These are phyloP conservation scores for Emydura subglobosa DNA, from an alignment of 2,113 vertebrate species.

Conservation along the genomic window DNA sequence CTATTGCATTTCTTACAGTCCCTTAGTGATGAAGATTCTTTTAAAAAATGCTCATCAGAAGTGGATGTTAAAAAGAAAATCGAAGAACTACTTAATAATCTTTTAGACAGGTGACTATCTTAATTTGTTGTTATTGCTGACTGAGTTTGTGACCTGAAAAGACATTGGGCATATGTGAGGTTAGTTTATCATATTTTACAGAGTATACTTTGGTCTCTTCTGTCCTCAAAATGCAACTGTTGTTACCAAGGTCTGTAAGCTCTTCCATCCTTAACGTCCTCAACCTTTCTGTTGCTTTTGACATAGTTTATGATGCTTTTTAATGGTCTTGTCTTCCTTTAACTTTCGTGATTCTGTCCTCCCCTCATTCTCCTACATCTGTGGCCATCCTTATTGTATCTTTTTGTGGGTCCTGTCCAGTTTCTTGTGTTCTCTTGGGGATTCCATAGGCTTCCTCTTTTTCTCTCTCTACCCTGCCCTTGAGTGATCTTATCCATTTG, in stretches of 20 bases:
- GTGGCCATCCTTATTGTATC: too few relatives aligned
- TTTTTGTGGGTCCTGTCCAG: background rate
- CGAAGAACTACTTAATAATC: conserved; percentile 82
- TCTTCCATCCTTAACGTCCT: background rate
- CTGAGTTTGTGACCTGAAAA: background rate
- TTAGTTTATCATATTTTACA: background rate
- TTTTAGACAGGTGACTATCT: conserved; percentile 84
- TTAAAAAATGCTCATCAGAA: conserved; percentile 87
- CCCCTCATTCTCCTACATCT: background rate
- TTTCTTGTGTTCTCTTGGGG: background rate
- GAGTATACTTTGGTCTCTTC: background rate
- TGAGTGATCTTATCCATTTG: background rate
- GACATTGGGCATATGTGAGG: accelerated
- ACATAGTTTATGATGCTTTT: background rate
- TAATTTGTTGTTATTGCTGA: background rate
- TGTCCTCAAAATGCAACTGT: background rate
- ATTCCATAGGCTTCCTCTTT: background rate
- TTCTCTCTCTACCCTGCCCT: background rate
- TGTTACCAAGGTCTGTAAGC: background rate
- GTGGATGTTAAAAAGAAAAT: conserved; percentile 84
- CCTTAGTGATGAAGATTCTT: conserved; percentile 93
- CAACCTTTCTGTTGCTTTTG: background rate
- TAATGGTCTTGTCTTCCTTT: background rate
- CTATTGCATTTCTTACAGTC: conserved; percentile 78
- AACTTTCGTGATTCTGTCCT: background rate